Evolutionary conservation across 2,113 vertebrate genomes (phyloP).

Genomic region (Nesoenas mayeri): DNA sequence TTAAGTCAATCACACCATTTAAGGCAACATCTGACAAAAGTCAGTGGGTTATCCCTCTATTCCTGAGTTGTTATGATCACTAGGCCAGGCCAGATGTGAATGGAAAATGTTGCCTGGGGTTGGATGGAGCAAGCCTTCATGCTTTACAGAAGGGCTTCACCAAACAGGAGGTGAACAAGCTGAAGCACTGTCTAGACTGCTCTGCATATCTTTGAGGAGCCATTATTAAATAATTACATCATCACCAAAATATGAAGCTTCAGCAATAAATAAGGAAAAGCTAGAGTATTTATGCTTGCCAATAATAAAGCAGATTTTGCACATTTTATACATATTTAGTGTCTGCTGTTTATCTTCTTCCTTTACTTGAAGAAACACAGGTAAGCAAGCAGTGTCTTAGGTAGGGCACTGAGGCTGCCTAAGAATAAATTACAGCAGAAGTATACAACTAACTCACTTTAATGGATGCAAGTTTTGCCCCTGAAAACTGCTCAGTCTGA

Average conservation of each 20-base stretch:
- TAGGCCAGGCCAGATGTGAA: not conserved
- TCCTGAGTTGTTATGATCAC: not conserved
- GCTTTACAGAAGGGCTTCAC: not conserved
- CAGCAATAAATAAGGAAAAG: not conserved
- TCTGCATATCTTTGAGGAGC: not conserved
- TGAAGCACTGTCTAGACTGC: not conserved
- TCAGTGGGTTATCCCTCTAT: not conserved
- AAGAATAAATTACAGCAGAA: not conserved
- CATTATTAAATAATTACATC: not conserved
- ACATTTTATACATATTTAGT: not conserved
- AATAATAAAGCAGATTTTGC: not conserved
- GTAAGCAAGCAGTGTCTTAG: not conserved
- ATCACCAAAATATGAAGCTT: not conserved
- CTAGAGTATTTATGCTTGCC: not conserved
- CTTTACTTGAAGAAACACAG: not conserved
- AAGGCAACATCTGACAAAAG: not conserved
- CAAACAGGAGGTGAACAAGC: not conserved
- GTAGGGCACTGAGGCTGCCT: not conserved
- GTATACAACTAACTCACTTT: not conserved
- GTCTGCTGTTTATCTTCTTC: not conserved
- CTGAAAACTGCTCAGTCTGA: not conserved
- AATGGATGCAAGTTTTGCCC: not conserved
- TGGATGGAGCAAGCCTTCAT: not conserved
- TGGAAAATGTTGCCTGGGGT: not conserved
- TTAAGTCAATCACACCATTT: not conserved